Evolutionary conservation across 2,797 vertebrate species (phyloP), one percentile per base, ranked within the genome.

Genomic region (Danio aesculapii): DNA sequence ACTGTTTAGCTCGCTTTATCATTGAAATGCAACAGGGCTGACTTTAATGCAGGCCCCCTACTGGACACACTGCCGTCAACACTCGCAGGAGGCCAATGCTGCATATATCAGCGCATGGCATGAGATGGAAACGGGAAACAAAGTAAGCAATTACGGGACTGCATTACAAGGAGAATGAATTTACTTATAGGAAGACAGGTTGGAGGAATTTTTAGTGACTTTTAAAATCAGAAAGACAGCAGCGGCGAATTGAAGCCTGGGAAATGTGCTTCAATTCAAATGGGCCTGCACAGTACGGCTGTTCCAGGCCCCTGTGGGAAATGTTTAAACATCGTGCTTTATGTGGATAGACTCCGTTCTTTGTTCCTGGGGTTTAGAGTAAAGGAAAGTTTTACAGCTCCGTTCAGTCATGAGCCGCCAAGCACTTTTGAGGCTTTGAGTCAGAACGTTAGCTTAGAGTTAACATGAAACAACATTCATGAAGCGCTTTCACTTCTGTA

Each of bases 31-130:
- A 68, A 88, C 87, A 92, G 88, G 89, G 90, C 90, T 92, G 92
- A 93, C 91, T 91, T 91, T 88, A 77, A 91, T 92, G 92, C 91
- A 84, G 91, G 87, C 89, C 90, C 93, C 89, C 91, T 88, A 90
- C 88, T 81, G 90, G 90, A 89, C 87, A 84, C 84, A 84, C 58
- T 9, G 62, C 87, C 83, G 85, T 46, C 78, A 70, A 77, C 83
- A 81, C 81, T 86, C 84, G 86, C 86, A 81, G 52, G 90, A 77
- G 87, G 76, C 77, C 63, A 17, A 68, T 69, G 83, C 82, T 86
- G 88, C 89, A 90, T 87, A 87, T 88, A 86, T 90, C 83, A 84
- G 75, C 64, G 84, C 43, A 87, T 86, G 64, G 87, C 82, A 69
- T 1, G 2, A 70, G 47, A 71, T 47, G 12, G 41, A 64, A 39